These are phyloP conservation scores for Ceratitis capitata DNA, from an alignment of 1,140 invertebrate genomes.

Conservation along the genomic window DNA sequence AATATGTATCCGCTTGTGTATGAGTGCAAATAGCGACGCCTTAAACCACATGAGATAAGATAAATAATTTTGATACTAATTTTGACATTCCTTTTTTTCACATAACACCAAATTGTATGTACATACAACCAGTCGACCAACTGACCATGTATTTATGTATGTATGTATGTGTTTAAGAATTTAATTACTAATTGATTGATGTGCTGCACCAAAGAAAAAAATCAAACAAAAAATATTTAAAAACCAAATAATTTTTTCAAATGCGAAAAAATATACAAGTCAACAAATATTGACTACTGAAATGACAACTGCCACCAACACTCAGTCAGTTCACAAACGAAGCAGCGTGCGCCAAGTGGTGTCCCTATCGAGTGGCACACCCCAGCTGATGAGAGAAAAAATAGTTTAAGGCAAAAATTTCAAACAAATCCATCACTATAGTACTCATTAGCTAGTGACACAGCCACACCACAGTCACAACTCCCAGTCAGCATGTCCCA, in stretches of 20 bases:
- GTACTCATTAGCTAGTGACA: background rate
- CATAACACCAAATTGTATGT: too few relatives aligned
- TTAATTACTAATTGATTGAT: conserved; percentile 32
- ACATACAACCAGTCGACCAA: background rate
- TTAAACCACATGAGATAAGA: background rate
- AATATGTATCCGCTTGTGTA: background rate
- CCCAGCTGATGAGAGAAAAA: too few relatives aligned
- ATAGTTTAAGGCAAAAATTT: background rate
- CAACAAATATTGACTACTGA: background rate
- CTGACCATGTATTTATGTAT: background rate
- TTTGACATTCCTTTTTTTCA: too few relatives aligned
- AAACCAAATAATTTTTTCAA: background rate
- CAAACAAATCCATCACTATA: background rate
- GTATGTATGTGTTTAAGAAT: background rate
- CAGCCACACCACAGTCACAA: background rate
- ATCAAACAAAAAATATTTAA: background rate
- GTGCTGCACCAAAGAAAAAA: background rate
- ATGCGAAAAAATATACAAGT: background rate
- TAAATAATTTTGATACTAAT: too few relatives aligned
- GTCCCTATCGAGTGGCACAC: too few relatives aligned
- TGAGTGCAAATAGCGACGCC: background rate
- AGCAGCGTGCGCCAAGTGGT: too few relatives aligned
- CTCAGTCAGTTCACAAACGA: background rate
- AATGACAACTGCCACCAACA: background rate
- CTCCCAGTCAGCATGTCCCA: background rate